Evolutionary conservation across 2,888 invertebrate species (phyloP).

Genomic region (Hydriomena furcata): DNA sequence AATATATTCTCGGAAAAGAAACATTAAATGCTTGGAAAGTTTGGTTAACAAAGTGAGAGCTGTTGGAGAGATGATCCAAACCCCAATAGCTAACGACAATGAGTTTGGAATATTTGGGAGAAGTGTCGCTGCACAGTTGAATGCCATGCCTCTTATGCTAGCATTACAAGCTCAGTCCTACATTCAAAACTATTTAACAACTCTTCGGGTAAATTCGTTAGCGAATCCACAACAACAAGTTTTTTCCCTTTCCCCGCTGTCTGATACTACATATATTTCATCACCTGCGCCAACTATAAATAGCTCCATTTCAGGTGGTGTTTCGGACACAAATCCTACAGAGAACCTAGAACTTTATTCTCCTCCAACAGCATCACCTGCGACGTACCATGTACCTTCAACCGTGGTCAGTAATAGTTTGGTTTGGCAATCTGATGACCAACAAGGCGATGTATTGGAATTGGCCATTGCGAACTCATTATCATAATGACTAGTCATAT

Average conservation of each 20-base stretch:
- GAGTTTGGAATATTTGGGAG: conserved; percentile 35
- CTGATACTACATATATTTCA: neutral
- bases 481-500: no score
- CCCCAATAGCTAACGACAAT: conserved; percentile 24
- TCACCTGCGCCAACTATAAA: no score
- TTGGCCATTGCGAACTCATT: no score
- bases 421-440: no score
- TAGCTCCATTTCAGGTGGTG: no score
- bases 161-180: conserved; percentile 7
- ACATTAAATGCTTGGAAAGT: conserved; percentile 25
- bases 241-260: neutral
- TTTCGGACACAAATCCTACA: no score
- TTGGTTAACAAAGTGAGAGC: conserved; percentile 31
- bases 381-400: no score
- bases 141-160: conserved; percentile 20
- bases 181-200: conserved; percentile 22
- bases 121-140: conserved; percentile 31
- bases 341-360: no score
- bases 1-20: conserved; percentile 27
- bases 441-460: no score
- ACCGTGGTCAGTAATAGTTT: no score
- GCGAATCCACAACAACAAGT: conserved; percentile 10
- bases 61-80: conserved; percentile 24
- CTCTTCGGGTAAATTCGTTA: conserved; percentile 15
- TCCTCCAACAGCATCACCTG: no score